These are phyloP conservation scores for Rhabdomys dilectus DNA, from an alignment of 2,113 vertebrate genomes.

Conservation along the genomic window DNA sequence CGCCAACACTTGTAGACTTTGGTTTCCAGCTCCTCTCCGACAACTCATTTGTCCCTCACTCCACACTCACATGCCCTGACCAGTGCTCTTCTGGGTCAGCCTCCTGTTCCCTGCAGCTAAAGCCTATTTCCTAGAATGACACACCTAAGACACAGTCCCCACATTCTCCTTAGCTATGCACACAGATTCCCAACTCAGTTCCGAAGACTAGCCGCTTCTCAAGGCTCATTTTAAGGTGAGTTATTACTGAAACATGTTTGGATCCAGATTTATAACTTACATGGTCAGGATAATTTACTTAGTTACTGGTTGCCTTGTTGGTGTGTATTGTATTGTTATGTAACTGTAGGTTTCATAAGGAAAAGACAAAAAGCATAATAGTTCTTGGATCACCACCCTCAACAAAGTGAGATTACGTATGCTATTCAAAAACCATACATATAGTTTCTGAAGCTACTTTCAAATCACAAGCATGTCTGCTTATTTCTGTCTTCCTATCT, in stretches of 20 bases:
- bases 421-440: background rate
- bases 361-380: background rate
- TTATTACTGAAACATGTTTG: conserved; percentile 1
- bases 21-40: background rate
- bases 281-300: background rate
- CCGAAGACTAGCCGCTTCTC: background rate
- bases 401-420: background rate
- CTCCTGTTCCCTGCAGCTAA: background rate
- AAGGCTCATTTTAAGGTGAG: conserved; percentile 22
- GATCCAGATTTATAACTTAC: background rate
- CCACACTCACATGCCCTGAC: background rate
- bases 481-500: background rate
- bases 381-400: background rate
- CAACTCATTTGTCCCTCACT: background rate
- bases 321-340: background rate
- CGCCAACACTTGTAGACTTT: background rate
- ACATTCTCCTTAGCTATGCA: background rate
- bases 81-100: background rate
- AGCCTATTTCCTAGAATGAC: background rate
- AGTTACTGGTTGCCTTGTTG: background rate
- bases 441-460: conserved; percentile 21
- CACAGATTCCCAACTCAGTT: background rate
- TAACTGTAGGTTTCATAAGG: conserved; percentile 32
- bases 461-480: background rate
- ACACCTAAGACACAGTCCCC: background rate